These are phyloP conservation scores for Pseudorhombus dupliciocellatus DNA, from an alignment of 2,113 vertebrate species.

Conservation along the genomic window DNA sequence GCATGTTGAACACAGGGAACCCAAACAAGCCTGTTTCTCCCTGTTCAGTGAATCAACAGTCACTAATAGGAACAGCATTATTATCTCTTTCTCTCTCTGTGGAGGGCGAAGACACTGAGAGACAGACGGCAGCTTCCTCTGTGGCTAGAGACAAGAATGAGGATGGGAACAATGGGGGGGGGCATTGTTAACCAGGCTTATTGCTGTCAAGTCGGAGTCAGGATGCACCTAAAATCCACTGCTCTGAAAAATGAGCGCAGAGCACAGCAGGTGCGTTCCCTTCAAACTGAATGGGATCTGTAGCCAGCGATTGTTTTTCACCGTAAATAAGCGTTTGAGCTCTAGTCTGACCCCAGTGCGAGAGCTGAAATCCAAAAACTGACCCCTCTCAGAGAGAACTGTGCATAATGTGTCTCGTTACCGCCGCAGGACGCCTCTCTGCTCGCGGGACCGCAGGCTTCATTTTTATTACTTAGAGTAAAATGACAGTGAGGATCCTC, in stretches of 20 bases:
- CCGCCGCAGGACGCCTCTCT: slow-evolving; percentile 20
- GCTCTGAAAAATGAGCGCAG: slow-evolving; percentile 22
- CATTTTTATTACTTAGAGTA: slow-evolving; percentile 60
- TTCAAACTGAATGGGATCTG: slow-evolving; percentile 32
- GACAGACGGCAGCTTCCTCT: slow-evolving; percentile 40
- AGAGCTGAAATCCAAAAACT: background rate
- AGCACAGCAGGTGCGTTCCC: slow-evolving; percentile 46
- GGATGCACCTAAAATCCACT: slow-evolving; percentile 26
- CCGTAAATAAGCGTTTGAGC: slow-evolving; percentile 1
- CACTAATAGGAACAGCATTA: slow-evolving; percentile 57
- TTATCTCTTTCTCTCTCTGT: slow-evolving; percentile 53
- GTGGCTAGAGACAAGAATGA: slow-evolving; percentile 47
- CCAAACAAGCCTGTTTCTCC: slow-evolving; percentile 59
- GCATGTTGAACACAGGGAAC: slow-evolving; percentile 51
- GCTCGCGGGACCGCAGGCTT: slow-evolving; percentile 30
- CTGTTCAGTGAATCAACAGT: slow-evolving; percentile 57
- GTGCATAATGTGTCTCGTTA: slow-evolving; percentile 19
- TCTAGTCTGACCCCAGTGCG: slow-evolving; percentile 3
- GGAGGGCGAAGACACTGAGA: slow-evolving; percentile 44
- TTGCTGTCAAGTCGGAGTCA: slow-evolving; percentile 51
- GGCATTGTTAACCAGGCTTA: slow-evolving; percentile 62
- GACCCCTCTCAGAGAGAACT: background rate
- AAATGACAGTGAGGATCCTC: slow-evolving; percentile 57
- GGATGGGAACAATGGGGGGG: slow-evolving; percentile 57
- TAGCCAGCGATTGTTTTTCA: background rate